These are phyloP conservation scores for Synodontis membranacea DNA, from an alignment of 2,113 vertebrate genomes.

Conservation along the genomic window DNA sequence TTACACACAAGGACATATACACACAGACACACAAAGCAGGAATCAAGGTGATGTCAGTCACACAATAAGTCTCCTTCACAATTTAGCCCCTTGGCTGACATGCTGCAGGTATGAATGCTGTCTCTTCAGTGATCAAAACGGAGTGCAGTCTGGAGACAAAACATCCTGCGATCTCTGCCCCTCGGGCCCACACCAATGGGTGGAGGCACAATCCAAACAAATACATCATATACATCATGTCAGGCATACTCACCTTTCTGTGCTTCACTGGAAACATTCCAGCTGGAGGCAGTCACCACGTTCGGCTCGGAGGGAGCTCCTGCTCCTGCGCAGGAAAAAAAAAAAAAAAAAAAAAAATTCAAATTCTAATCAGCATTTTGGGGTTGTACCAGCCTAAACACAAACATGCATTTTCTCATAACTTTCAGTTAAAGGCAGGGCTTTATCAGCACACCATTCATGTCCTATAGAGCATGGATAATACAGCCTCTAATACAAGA, in stretches of 20 bases:
- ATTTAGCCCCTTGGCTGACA: conserved; percentile 63
- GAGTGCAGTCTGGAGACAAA: conserved; percentile 65
- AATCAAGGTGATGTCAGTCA: conserved; percentile 54
- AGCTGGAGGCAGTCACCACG: conserved; percentile 80
- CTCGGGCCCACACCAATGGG: conserved; percentile 13
- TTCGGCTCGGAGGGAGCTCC: conserved; percentile 80
- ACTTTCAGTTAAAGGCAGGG: conserved; percentile 1
- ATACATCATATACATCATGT: conserved; percentile 24
- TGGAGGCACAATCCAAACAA: neutral
- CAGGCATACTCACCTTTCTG: conserved; percentile 74
- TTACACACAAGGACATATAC: neutral
- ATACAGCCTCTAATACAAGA: conserved; percentile 48
- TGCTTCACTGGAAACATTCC: conserved; percentile 87
- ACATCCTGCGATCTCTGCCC: conserved; percentile 53
- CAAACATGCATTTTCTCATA: conserved; percentile 2
- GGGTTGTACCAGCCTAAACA: neutral
- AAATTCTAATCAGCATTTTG: neutral
- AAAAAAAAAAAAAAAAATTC: conserved; percentile 32
- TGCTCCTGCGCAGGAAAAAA: conserved; percentile 76
- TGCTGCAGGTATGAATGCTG: conserved; percentile 64
- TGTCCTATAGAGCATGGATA: conserved; percentile 44
- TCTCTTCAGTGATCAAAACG: conserved; percentile 67
- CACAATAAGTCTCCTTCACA: conserved; percentile 65
- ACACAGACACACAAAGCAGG: conserved; percentile 6
- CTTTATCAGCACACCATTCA: conserved; percentile 23